Evolutionary conservation across 1,140 invertebrate species (phyloP).

Genomic region (Sipha flava): DNA sequence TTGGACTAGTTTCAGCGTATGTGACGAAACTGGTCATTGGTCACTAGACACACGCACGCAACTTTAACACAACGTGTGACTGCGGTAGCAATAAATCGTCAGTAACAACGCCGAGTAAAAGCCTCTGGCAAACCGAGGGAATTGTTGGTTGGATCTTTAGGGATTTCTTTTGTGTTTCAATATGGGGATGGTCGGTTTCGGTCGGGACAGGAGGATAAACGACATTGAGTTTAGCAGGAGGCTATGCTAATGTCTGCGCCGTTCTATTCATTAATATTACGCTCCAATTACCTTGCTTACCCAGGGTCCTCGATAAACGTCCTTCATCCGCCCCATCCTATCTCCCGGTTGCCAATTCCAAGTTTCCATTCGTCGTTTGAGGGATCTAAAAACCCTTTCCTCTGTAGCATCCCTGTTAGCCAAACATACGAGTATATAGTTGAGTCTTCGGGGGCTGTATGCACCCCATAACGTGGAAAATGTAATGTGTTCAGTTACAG

Average conservation of each 20-base stretch:
- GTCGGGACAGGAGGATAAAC: background rate
- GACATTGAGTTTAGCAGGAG: no score
- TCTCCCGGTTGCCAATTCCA: background rate
- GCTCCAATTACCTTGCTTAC: background rate
- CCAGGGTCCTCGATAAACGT: background rate
- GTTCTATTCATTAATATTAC: conserved; percentile 18
- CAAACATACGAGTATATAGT: no score
- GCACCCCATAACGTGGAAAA: background rate
- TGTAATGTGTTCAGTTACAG: no score
- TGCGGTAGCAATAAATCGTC: conserved; percentile 7
- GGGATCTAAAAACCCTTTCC: background rate
- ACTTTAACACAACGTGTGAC: background rate
- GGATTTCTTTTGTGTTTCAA: conserved; percentile 8
- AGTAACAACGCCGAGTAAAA: background rate
- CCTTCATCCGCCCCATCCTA: background rate
- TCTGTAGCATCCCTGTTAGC: no score
- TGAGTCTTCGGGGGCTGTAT: no score
- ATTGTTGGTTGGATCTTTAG: background rate
- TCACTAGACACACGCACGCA: background rate
- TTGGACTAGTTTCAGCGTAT: background rate
- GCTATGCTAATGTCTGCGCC: conserved; percentile 5
- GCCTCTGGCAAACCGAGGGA: background rate
- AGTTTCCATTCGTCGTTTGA: background rate
- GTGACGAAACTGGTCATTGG: background rate
- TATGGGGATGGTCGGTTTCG: background rate